phyloP scores from a whole-genome alignment of 1,140 invertebrate genomes.

The Drosophila varians region DNA sequence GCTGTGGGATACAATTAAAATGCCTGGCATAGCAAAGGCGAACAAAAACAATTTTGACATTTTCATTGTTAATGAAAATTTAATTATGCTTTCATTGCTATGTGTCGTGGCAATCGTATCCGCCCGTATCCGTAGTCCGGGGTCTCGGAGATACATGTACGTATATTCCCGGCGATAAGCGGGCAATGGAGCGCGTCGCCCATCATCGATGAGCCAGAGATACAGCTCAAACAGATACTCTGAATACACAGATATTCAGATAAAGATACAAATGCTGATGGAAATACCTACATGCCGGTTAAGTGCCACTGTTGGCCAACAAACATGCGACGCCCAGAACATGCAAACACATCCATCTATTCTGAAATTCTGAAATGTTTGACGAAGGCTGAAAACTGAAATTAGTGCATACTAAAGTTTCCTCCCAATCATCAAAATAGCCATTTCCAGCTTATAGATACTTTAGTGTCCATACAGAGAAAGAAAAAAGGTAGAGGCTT shows the following conservation, averaged over 20 bases:
- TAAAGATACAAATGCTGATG: constrained; percentile 22
- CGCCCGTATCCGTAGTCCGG: neutral
- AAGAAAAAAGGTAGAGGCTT: neutral
- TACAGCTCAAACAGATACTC: constrained; percentile 7
- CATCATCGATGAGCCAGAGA: constrained; percentile 30
- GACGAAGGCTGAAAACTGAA: constrained; percentile 40
- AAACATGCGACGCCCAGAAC: constrained; percentile 53
- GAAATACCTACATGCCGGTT: constrained; percentile 37
- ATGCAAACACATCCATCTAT: constrained; percentile 38
- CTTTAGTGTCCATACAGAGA: neutral
- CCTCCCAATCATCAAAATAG: constrained; percentile 18
- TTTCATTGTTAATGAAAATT: constrained; percentile 80
- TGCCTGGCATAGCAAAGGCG: constrained; percentile 30
- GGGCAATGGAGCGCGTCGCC: constrained; percentile 21
- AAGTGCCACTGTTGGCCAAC: constrained; percentile 23
- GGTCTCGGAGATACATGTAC: too few species aligned
- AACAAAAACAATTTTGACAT: constrained; percentile 67
- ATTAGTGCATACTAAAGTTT: constrained; percentile 35
- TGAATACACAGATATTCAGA: constrained; percentile 3
- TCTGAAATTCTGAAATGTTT: constrained; percentile 39
- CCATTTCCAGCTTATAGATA: constrained; percentile 18
- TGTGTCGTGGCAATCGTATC: too few species aligned
- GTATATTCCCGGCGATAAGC: constrained; percentile 24
- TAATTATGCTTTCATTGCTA: constrained; percentile 72
- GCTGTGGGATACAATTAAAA: constrained; percentile 39